Conservation (phyloP, 2,888 invertebrate genomes). For the Trachelus iudaicus region DNA sequence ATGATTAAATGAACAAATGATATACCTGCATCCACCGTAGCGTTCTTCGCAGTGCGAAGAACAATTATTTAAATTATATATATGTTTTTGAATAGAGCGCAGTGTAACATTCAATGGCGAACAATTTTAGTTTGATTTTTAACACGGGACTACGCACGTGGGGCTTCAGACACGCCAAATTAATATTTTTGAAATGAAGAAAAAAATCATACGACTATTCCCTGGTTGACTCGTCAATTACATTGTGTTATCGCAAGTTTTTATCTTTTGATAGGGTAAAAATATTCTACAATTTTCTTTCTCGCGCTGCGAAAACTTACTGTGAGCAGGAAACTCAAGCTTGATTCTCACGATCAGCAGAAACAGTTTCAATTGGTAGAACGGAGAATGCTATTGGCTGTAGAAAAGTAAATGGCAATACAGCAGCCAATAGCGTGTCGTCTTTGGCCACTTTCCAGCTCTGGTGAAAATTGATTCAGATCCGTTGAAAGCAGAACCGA, state of each 20-base stretch:
- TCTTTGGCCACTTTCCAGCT: neutral
- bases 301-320: neutral
- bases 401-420: neutral
- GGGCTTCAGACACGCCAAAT: too few relatives aligned
- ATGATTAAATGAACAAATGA: conserved; percentile 46
- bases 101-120: too few relatives aligned
- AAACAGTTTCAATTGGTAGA: neutral
- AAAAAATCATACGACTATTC: too few relatives aligned
- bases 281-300: neutral
- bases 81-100: too few relatives aligned
- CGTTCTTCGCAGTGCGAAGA: neutral
- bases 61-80: neutral
- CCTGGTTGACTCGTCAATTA: too few relatives aligned
- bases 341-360: neutral
- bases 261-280: too few relatives aligned
- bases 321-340: neutral
- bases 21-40: conserved; percentile 15
- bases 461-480: neutral
- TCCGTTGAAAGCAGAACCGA: neutral
- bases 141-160: too few relatives aligned
- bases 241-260: too few relatives aligned
- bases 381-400: neutral
- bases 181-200: too few relatives aligned
- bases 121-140: too few relatives aligned
- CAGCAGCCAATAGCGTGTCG: neutral